phyloP scores from a whole-genome alignment of 2,113 vertebrate species.

The Bufo gargarizans region DNA sequence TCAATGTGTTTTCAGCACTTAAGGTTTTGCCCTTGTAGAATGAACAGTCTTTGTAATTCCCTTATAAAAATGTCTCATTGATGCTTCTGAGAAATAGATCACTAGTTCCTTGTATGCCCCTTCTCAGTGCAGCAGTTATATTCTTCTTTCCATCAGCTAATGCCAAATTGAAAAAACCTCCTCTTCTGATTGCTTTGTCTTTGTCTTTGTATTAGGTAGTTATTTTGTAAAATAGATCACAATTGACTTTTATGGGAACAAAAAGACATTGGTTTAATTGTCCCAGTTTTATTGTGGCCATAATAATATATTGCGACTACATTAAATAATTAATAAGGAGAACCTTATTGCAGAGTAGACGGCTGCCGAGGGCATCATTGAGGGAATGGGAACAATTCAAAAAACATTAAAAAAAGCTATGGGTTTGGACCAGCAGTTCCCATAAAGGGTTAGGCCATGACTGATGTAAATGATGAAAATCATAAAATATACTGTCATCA shows the following conservation, averaged over 20 bases:
- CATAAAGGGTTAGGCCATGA: no score
- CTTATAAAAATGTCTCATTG: neutral
- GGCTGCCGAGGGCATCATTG: no score
- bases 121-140: neutral
- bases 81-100: neutral
- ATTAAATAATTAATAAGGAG: no score
- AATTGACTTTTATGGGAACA: neutral
- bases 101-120: neutral
- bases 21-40: neutral
- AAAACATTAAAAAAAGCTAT: no score
- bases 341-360: no score
- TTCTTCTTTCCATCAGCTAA: neutral
- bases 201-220: neutral
- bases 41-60: neutral
- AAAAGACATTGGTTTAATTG: neutral
- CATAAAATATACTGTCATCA: no score
- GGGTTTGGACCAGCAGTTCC: no score
- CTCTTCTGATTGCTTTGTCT: neutral
- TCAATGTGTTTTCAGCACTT: neutral
- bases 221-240: neutral
- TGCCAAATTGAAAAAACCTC: neutral
- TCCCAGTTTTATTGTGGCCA: neutral
- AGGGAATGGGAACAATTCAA: no score
- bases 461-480: no score
- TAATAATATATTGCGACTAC: no score